Conservation (phyloP, 2,797 vertebrate species). For the Simalia tracyae region DNA sequence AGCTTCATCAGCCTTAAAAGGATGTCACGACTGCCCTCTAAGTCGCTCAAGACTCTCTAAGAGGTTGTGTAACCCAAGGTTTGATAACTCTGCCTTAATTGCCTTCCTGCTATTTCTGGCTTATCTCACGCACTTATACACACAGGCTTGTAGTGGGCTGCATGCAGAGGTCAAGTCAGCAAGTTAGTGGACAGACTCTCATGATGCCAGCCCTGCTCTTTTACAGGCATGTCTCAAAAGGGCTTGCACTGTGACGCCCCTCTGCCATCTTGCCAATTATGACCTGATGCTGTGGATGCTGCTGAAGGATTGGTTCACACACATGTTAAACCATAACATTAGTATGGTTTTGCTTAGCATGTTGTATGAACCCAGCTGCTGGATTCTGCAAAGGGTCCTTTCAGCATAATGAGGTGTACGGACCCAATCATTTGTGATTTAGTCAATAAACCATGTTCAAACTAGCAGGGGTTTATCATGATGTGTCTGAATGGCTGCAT, state of each 20-base stretch:
- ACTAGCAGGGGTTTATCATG: neutral
- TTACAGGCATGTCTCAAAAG: neutral
- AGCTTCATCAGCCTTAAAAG: too few species aligned
- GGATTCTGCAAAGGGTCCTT: neutral
- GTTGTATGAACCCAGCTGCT: neutral
- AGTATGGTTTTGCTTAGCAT: neutral
- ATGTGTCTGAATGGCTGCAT: neutral
- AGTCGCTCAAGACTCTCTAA: neutral
- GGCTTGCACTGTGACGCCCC: neutral
- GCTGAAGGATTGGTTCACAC: neutral
- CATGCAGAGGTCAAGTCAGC: neutral
- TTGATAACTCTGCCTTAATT: neutral
- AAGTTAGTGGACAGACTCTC: neutral
- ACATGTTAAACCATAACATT: neutral
- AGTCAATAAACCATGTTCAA: neutral
- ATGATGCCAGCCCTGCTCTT: neutral
- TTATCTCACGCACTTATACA: neutral
- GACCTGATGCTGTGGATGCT: neutral
- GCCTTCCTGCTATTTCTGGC: neutral
- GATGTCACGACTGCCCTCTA: too few species aligned
- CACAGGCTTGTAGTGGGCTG: neutral
- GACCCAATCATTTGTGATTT: neutral
- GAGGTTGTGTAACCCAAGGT: neutral
- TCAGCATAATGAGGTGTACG: neutral
- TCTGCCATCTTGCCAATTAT: neutral